phyloP scores from a whole-genome alignment of 2,113 vertebrate genomes.

The Cheilinus undulatus region DNA sequence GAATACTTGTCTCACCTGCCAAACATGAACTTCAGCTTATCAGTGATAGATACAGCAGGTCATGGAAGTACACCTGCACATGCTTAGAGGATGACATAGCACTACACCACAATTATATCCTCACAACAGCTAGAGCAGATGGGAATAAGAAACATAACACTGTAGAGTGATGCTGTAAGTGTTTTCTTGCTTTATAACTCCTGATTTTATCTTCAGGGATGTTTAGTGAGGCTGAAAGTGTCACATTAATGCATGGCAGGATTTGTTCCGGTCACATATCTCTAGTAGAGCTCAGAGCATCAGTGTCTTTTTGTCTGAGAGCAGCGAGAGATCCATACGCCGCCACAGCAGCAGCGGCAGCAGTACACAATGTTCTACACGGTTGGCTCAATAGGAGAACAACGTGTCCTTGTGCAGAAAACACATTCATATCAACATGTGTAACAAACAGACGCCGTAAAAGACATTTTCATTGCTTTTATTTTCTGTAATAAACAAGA shows the following conservation, averaged over 20 bases:
- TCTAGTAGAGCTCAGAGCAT: conserved; percentile 3
- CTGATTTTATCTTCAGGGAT: not conserved
- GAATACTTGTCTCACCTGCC: no score
- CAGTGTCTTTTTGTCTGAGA: not conserved
- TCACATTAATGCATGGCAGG: not conserved
- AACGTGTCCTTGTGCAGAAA: conserved; percentile 17
- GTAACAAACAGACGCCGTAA: not conserved
- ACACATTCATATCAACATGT: not conserved
- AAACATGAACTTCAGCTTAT: no score
- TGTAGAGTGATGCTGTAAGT: no score
- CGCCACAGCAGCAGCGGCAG: not conserved
- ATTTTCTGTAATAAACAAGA: not conserved
- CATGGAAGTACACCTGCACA: no score
- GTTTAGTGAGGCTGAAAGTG: not conserved
- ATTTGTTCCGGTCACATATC: not conserved
- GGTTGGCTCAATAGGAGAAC: conserved; percentile 21
- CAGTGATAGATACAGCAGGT: not conserved
- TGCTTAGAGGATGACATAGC: no score
- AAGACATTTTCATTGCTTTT: not conserved
- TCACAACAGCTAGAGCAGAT: no score
- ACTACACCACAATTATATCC: no score
- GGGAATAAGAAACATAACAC: no score
- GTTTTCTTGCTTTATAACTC: not conserved
- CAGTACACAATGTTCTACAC: conserved; percentile 50
- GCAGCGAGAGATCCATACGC: not conserved